A percentile compares a stretch with the other conserved stretches of the same genome.
Conservation (phyloP, 2,888 invertebrate species). For the Venusia cambrica region DNA sequence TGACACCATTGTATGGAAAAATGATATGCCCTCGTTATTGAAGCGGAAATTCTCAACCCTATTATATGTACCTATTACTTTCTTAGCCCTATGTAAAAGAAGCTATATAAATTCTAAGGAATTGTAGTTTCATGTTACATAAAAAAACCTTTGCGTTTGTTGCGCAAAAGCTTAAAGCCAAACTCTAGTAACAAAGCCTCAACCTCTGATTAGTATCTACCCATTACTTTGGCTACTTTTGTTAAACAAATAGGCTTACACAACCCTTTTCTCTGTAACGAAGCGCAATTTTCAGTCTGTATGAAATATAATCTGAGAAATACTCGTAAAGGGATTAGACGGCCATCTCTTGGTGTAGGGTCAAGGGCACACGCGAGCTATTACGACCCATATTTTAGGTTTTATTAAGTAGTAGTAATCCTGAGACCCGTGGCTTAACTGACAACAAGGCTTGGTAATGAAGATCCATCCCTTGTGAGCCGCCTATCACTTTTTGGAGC, state of each 20-base stretch:
- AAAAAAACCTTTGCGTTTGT: too few relatives aligned
- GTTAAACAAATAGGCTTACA: too few relatives aligned
- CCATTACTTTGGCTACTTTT: too few relatives aligned
- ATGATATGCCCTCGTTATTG: constrained; percentile 55
- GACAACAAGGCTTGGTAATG: constrained; percentile 77
- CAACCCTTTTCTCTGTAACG: too few relatives aligned
- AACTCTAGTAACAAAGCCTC: too few relatives aligned
- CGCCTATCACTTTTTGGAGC: constrained; percentile 79
- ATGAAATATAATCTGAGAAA: too few relatives aligned
- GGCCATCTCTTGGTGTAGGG: background rate
- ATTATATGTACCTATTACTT: constrained; percentile 36
- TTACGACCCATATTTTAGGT: constrained; percentile 52
- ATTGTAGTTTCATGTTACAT: too few relatives aligned
- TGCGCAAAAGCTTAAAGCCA: too few relatives aligned
- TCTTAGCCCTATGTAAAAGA: constrained; percentile 24
- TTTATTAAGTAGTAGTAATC: constrained; percentile 71
- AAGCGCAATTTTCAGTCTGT: too few relatives aligned
- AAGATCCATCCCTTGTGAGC: constrained; percentile 75
- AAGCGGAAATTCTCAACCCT: constrained; percentile 45
- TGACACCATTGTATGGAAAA: constrained; percentile 59
- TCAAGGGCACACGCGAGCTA: constrained; percentile 11
- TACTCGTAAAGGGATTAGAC: background rate
- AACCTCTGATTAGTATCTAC: too few relatives aligned
- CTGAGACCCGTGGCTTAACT: constrained; percentile 72
- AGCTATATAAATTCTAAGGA: too few relatives aligned